Percentiles rank a stretch among this genome's conserved stretches.
Conservation (phyloP, 1,140 invertebrate genomes). For the Caenorhabditis brenneri region DNA sequence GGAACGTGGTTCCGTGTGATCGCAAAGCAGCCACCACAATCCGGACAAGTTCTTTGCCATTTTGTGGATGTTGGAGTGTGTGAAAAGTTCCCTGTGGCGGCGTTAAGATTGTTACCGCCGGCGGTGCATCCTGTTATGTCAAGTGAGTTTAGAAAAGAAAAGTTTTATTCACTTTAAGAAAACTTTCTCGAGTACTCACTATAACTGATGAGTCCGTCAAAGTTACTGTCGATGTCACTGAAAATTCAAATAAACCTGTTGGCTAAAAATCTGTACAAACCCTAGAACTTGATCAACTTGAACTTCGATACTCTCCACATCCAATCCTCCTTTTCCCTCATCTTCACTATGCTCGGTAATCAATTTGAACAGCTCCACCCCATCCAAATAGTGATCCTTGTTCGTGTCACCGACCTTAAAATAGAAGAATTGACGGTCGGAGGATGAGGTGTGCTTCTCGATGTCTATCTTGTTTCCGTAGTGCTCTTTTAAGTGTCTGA, state of each 20-base stretch:
- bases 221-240: background rate
- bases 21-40: conserved; percentile 31
- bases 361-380: background rate
- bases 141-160: background rate
- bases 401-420: conserved; percentile 8
- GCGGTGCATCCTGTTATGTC: conserved; percentile 27
- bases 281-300: background rate
- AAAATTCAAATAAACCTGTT: background rate
- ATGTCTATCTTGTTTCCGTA: conserved; percentile 9
- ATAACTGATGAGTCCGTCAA: background rate
- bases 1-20: conserved; percentile 49
- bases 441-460: background rate
- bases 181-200: conserved; percentile 4
- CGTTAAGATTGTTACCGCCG: conserved; percentile 24
- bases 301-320: background rate
- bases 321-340: background rate
- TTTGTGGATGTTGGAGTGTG: conserved; percentile 50
- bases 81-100: conserved; percentile 26
- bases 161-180: background rate
- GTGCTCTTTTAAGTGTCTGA: conserved; percentile 12
- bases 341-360: background rate
- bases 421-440: background rate
- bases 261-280: background rate
- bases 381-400: background rate
- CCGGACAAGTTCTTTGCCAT: conserved; percentile 45